Conservation (phyloP, 2,113 vertebrate species). For the Muntiacus reevesi region DNA sequence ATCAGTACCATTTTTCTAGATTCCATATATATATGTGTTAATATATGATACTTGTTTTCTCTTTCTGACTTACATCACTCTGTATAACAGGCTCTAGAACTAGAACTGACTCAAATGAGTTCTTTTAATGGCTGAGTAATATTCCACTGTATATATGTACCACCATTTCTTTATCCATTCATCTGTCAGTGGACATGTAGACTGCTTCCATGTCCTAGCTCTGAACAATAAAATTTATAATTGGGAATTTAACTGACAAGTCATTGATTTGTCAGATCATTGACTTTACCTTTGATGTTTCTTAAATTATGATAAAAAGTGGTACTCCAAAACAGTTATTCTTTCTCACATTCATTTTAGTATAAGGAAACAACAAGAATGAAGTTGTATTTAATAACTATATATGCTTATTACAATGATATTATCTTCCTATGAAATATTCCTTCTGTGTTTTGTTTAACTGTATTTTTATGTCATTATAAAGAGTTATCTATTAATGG, state of each 20-base stretch:
- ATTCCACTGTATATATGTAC: not conserved
- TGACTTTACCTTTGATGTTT: conserved; percentile 63
- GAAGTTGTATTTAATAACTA: conserved; percentile 22
- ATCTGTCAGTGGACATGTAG: not conserved
- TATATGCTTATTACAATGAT: not conserved
- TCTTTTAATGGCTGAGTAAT: not conserved
- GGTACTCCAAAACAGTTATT: conserved; percentile 53
- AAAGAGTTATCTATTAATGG: not conserved
- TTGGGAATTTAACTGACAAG: conserved; percentile 62
- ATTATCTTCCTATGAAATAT: not conserved
- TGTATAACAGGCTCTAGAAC: not conserved
- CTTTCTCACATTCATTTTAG: conserved; percentile 55
- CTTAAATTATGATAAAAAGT: conserved; percentile 53
- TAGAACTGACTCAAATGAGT: not conserved
- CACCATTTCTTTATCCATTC: not conserved
- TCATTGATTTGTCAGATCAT: conserved; percentile 61
- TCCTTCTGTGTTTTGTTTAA: not conserved
- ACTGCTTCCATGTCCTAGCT: not conserved
- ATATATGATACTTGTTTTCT: not conserved
- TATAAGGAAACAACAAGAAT: conserved; percentile 47
- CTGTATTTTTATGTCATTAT: conserved; percentile 27
- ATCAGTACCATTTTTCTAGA: not conserved
- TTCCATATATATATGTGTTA: not conserved
- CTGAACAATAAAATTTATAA: conserved; percentile 35
- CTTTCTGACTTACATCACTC: not conserved